A percentile compares a stretch with the other conserved stretches of the same genome.
Conservation (phyloP, 2,113 vertebrate species). For the Lutjanus erythropterus region DNA sequence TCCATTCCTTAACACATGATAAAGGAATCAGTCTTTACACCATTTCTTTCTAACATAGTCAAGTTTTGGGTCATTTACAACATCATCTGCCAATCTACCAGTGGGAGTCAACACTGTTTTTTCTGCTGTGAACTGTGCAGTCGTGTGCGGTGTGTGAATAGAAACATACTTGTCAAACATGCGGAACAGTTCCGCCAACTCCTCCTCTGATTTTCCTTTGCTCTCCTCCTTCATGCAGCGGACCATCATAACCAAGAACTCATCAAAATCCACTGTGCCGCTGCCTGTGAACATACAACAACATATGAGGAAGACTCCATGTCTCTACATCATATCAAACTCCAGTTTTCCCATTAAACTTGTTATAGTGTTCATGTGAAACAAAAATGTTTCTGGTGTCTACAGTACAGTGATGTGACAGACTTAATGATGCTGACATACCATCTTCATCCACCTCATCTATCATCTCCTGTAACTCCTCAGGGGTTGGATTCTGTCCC, state of each 20-base stretch:
- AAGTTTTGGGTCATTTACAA: not conserved
- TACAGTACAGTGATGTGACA: not conserved
- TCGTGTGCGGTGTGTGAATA: not conserved
- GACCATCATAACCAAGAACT: constrained; percentile 90
- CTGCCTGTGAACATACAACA: constrained; percentile 77
- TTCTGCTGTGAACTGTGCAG: too few relatives aligned
- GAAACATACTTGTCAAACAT: constrained; percentile 87
- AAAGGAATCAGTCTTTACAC: not conserved
- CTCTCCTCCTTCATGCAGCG: constrained; percentile 89
- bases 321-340: not conserved
- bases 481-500: constrained; percentile 84
- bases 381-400: not conserved
- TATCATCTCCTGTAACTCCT: constrained; percentile 85
- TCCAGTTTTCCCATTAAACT: not conserved
- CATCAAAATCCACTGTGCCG: constrained; percentile 88
- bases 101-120: not conserved
- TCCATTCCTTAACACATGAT: constrained; percentile 76
- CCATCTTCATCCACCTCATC: constrained; percentile 86
- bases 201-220: constrained; percentile 89
- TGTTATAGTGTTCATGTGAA: not conserved
- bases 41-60: too few relatives aligned
- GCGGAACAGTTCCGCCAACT: constrained; percentile 86
- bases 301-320: not conserved
- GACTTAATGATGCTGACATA: constrained; percentile 45
- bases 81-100: too few relatives aligned